Percentiles rank a stretch among this genome's conserved stretches.
Evolutionary conservation across 2,113 vertebrate species (phyloP).

Genomic region (Gallinago jamesoni): DNA sequence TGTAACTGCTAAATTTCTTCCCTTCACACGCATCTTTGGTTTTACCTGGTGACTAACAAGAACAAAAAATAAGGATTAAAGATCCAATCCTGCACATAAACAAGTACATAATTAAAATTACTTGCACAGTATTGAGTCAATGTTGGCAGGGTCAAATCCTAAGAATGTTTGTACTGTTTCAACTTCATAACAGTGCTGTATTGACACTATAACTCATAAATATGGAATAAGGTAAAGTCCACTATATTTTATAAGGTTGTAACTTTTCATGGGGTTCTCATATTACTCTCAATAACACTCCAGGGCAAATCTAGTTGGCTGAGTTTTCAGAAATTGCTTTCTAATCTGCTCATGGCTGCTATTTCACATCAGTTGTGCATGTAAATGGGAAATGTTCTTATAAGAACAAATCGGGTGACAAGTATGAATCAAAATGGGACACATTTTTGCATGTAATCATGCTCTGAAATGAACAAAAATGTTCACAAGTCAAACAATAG

Average conservation of each 20-base stretch:
- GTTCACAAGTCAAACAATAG: neutral
- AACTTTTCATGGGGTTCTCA: constrained; percentile 41
- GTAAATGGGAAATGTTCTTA: constrained; percentile 46
- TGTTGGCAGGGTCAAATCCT: neutral
- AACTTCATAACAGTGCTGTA: neutral
- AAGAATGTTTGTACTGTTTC: neutral
- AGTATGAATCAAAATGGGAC: constrained; percentile 13
- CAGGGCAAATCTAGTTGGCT: neutral
- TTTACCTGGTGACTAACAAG: constrained; percentile 4
- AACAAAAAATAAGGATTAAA: constrained; percentile 23
- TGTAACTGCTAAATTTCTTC: neutral
- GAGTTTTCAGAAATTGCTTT: constrained; percentile 23
- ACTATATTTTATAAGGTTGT: constrained; percentile 45
- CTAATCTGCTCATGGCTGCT: neutral
- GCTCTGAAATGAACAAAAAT: constrained; percentile 19
- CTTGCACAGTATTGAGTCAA: neutral
- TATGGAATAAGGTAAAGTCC: constrained; percentile 29
- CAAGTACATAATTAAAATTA: neutral
- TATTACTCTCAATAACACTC: constrained; percentile 22
- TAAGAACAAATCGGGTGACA: constrained; percentile 20
- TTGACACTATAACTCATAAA: constrained; percentile 33
- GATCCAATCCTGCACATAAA: neutral
- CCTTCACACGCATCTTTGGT: neutral
- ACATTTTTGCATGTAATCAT: neutral
- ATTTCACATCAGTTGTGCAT: constrained; percentile 16